Conservation (phyloP, 64 coral and sea anemone genomes). For the Montipora sp. region DNA sequence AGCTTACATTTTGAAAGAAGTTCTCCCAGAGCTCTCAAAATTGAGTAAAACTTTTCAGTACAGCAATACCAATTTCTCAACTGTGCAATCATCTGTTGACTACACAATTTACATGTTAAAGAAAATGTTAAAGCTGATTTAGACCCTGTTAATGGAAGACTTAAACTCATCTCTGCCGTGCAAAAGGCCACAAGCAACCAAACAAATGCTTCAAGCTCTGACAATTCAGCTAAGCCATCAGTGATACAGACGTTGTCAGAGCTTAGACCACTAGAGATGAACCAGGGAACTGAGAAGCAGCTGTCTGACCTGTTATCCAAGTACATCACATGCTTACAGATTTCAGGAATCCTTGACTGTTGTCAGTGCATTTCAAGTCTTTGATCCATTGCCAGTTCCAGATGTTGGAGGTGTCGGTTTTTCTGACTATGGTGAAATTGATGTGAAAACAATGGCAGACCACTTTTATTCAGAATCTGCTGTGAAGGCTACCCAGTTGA, state of each 20-base stretch:
- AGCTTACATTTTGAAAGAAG: slow-evolving; percentile 19
- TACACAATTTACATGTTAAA: neutral
- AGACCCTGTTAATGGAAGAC: slow-evolving; percentile 5
- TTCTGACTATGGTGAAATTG: neutral
- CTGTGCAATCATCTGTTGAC: slow-evolving; percentile 29
- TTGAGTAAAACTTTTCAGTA: slow-evolving; percentile 15
- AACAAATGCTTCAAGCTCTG: neutral
- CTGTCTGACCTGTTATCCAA: neutral
- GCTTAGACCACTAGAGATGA: neutral
- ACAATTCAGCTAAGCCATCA: slow-evolving; percentile 2
- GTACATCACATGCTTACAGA: neutral
- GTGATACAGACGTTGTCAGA: neutral
- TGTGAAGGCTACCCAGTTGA: neutral
- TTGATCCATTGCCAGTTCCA: neutral
- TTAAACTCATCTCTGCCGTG: neutral
- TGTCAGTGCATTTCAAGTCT: neutral
- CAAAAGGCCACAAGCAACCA: neutral
- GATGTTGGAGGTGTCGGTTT: neutral
- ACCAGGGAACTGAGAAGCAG: neutral
- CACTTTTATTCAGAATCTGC: slow-evolving; percentile 5
- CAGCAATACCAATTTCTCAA: slow-evolving; percentile 21
- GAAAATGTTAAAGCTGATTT: slow-evolving; percentile 31
- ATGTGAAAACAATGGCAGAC: neutral
- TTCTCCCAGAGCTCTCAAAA: neutral
- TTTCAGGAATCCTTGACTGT: neutral